Percentiles rank a stretch among this genome's conserved stretches.
Conservation (phyloP, 1,140 invertebrate species). For the Cepaea nemoralis region DNA sequence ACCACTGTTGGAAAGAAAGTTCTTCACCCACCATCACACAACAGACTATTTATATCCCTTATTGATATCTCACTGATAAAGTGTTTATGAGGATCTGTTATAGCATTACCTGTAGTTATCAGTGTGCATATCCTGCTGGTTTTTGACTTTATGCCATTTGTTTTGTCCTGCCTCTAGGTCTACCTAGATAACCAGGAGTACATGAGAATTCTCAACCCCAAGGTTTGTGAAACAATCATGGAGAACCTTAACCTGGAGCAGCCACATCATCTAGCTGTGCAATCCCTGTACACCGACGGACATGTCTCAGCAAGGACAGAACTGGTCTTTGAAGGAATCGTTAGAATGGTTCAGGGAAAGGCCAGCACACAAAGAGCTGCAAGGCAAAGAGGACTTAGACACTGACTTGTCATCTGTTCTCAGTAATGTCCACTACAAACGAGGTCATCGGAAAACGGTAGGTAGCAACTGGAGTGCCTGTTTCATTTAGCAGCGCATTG, state of each 20-base stretch:
- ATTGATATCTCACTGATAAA: neutral
- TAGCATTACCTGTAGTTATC: no score
- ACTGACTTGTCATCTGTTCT: conserved; percentile 56
- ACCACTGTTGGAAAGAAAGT: no score
- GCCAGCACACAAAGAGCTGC: conserved; percentile 17
- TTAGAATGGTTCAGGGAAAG: conserved; percentile 32
- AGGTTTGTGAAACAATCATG: conserved; percentile 56
- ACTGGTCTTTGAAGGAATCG: conserved; percentile 54
- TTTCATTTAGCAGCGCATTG: no score
- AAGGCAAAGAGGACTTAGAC: conserved; percentile 45
- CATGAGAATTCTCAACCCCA: conserved; percentile 52
- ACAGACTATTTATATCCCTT: no score
- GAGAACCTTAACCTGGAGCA: conserved; percentile 52
- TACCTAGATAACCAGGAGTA: conserved; percentile 57
- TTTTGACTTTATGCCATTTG: no score
- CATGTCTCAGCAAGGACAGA: conserved; percentile 56
- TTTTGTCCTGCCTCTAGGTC: conserved; percentile 57
- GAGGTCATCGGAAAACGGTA: conserved; percentile 55
- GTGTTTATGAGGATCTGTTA: neutral
- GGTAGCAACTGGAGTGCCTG: no score
- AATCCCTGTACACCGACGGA: conserved; percentile 57
- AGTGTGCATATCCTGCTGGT: no score
- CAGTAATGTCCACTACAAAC: conserved; percentile 52
- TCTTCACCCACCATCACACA: no score
- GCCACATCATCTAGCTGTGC: conserved; percentile 60